These are phyloP conservation scores for Leptinotarsa undecemlineata DNA, from an alignment of 1,140 invertebrate species.

Conservation along the genomic window DNA sequence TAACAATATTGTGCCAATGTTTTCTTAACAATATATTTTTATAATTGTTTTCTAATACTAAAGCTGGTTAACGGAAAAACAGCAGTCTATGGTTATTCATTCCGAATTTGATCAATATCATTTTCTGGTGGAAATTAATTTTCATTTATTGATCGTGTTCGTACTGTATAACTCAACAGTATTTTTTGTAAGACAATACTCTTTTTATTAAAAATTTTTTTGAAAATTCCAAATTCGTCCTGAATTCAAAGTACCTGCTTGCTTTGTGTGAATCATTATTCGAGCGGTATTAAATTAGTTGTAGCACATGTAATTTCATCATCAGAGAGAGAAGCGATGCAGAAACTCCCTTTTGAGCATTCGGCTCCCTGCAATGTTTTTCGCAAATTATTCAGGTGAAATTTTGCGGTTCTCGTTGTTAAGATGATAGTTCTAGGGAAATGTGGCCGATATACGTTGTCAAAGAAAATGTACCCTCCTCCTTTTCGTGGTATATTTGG, in stretches of 20 bases:
- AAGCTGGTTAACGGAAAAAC: no score
- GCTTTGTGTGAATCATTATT: not conserved
- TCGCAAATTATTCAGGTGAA: not conserved
- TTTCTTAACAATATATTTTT: no score
- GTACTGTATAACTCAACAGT: no score
- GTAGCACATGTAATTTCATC: not conserved
- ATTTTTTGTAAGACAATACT: no score
- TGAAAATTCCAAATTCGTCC: not conserved
- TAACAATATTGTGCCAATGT: no score
- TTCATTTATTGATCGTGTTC: no score
- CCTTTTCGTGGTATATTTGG: no score
- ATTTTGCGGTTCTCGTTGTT: not conserved
- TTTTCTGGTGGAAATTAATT: no score
- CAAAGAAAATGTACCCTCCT: not conserved
- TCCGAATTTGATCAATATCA: no score
- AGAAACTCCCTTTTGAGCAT: not conserved
- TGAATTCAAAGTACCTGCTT: not conserved
- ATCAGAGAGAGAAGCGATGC: slow-evolving; percentile 1
- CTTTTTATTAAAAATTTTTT: no score
- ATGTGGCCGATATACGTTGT: not conserved
- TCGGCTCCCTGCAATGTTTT: not conserved
- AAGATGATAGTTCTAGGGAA: not conserved
- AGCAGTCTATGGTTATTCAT: no score
- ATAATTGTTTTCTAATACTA: no score
- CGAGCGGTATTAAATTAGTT: not conserved